Evolutionary conservation across 2,797 vertebrate genomes (phyloP).

Genomic region (Eleutherodactylus coqui): DNA sequence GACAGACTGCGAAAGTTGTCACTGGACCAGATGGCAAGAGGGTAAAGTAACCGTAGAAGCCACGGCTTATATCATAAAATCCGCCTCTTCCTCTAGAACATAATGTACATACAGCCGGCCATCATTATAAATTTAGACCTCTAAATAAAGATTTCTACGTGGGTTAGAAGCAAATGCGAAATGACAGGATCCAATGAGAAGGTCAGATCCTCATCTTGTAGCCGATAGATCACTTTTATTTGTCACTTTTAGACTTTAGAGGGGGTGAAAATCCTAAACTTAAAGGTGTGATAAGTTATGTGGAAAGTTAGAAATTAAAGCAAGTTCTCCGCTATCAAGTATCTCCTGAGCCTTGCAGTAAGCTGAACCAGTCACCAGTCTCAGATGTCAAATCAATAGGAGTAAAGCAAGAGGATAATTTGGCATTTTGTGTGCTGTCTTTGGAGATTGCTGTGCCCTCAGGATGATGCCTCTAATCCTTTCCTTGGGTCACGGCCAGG

Average conservation of each 20-base stretch:
- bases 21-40: neutral
- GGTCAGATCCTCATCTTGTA: neutral
- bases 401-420: constrained; percentile 60
- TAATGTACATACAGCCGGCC: neutral
- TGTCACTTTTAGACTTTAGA: neutral
- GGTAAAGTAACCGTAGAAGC: constrained; percentile 19
- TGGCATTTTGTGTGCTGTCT: constrained; percentile 64
- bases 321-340: neutral
- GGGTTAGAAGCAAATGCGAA: neutral
- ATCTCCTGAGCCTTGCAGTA: neutral
- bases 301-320: constrained; percentile 6
- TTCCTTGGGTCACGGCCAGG: constrained; percentile 67
- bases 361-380: constrained; percentile 22
- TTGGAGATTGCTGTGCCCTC: constrained; percentile 60
- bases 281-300: neutral
- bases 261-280: no score
- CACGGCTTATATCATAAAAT: constrained; percentile 14
- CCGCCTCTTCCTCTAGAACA: constrained; percentile 21
- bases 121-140: constrained; percentile 25
- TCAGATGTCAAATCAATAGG: constrained; percentile 59
- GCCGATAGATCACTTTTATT: neutral
- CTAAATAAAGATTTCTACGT: constrained; percentile 31
- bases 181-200: neutral
- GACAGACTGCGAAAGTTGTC: neutral
- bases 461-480: constrained; percentile 65